phyloP scores from a whole-genome alignment of 2,888 invertebrate species.

The Melieria crassipennis region DNA sequence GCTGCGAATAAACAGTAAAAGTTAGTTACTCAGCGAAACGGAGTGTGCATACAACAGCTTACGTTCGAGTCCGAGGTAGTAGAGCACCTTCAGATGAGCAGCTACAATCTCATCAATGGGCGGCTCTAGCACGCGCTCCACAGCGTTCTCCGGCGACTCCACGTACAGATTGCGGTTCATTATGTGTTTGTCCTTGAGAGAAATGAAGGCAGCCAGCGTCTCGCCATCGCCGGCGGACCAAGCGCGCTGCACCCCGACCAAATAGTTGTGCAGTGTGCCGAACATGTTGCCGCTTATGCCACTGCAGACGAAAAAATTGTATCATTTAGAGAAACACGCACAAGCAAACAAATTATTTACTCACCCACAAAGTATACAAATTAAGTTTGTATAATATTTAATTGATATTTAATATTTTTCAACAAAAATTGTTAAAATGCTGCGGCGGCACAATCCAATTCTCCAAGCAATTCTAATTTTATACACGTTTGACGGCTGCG shows the following conservation, averaged over 20 bases:
- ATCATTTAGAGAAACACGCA: not conserved
- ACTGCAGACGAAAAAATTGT: not conserved
- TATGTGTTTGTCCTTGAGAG: conserved; percentile 78
- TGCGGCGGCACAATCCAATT: not conserved
- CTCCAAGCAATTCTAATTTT: not conserved
- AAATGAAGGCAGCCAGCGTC: conserved; percentile 71
- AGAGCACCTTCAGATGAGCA: conserved; percentile 77
- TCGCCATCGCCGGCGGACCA: conserved; percentile 74
- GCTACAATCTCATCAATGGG: conserved; percentile 81
- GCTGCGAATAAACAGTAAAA: conserved; percentile 46
- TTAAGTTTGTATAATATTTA: not conserved
- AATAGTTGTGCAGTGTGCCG: conserved; percentile 60
- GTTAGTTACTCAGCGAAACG: not conserved
- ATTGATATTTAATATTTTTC: not conserved
- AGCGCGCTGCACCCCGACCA: conserved; percentile 69
- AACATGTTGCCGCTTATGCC: conserved; percentile 46
- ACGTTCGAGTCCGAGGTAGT: conserved; percentile 67
- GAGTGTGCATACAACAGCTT: conserved; percentile 41
- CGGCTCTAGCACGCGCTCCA: conserved; percentile 75
- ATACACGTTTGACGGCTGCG: not conserved
- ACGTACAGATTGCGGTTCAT: conserved; percentile 75
- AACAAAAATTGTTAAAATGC: not conserved
- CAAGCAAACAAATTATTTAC: not conserved
- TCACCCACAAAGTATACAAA: not conserved
- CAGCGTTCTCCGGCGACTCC: conserved; percentile 75